These are phyloP conservation scores for Myanophis thanlyinensis DNA, from an alignment of 2,113 vertebrate species.

Conservation along the genomic window DNA sequence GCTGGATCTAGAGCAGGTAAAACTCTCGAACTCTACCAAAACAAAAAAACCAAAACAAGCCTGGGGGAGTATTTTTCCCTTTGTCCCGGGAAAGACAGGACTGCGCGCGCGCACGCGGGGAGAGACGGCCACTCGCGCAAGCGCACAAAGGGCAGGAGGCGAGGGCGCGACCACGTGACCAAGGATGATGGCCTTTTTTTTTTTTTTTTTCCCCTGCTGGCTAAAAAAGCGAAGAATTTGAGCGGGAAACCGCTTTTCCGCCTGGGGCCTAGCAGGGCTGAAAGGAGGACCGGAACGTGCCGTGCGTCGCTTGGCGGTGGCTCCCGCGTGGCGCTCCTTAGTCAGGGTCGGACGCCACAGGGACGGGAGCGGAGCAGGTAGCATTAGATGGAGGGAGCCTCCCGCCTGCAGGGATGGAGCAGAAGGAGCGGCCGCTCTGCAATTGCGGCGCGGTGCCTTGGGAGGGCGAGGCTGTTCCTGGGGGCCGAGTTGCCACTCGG, in stretches of 20 bases:
- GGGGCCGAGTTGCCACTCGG: not conserved
- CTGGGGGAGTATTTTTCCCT: not conserved
- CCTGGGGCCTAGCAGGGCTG: not conserved
- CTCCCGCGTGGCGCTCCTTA: not conserved
- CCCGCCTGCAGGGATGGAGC: not conserved
- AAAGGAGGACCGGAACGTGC: not conserved
- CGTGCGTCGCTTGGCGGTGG: not conserved
- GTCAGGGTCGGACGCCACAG: not conserved
- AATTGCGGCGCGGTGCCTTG: not conserved
- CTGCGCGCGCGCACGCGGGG: not conserved
- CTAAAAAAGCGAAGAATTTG: not conserved
- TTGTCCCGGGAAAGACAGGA: not conserved
- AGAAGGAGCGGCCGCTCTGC: not conserved
- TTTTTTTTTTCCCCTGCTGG: not conserved
- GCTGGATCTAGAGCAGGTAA: not conserved
- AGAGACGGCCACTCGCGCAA: not conserved
- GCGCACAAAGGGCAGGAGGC: not conserved
- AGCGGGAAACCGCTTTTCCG: constrained; percentile 1
- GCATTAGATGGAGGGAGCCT: not conserved
- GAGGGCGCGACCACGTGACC: not conserved
- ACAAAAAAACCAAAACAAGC: not conserved
- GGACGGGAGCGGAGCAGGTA: not conserved
- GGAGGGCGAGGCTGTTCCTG: not conserved
- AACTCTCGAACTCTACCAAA: not conserved
- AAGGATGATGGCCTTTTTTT: not conserved